Evolutionary conservation across 1,140 invertebrate species (phyloP).

Genomic region (Halesus radiatus): DNA sequence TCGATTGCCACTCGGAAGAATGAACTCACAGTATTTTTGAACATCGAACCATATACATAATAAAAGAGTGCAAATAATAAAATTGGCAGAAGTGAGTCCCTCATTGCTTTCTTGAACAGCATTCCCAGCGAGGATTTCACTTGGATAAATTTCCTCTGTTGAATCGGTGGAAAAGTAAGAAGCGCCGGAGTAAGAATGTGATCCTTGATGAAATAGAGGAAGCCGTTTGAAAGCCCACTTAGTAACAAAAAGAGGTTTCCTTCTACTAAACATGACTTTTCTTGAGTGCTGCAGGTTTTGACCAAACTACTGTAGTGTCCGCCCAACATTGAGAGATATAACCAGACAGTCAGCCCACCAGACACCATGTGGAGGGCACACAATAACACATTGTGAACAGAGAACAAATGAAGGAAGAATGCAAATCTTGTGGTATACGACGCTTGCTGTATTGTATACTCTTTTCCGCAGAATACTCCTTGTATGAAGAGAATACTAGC

Average conservation of each 20-base stretch:
- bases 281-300: slow-evolving; percentile 61
- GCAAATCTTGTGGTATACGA: slow-evolving; percentile 75
- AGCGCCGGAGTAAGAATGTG: slow-evolving; percentile 70
- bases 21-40: slow-evolving; percentile 64
- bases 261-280: slow-evolving; percentile 65
- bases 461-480: slow-evolving; percentile 71
- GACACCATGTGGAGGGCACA: slow-evolving; percentile 71
- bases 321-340: slow-evolving; percentile 74
- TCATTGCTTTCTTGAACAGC: slow-evolving; percentile 72
- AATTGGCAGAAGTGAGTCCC: slow-evolving; percentile 73
- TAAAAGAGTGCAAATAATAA: slow-evolving; percentile 74
- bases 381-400: slow-evolving; percentile 73
- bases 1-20: slow-evolving; percentile 69
- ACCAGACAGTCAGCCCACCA: slow-evolving; percentile 73
- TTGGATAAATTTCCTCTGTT: slow-evolving; percentile 76
- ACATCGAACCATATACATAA: slow-evolving; percentile 69
- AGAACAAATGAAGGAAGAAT: slow-evolving; percentile 73
- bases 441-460: slow-evolving; percentile 65
- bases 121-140: slow-evolving; percentile 72
- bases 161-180: slow-evolving; percentile 77
- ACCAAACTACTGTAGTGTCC: slow-evolving; percentile 69
- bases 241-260: slow-evolving; percentile 73
- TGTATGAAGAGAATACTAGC: slow-evolving; percentile 68
- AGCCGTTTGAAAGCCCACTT: slow-evolving; percentile 78
- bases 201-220: slow-evolving; percentile 76